Base-by-base conservation (phyloP, 2,797 vertebrate species). In the Loriculus beryllinus region DNA sequence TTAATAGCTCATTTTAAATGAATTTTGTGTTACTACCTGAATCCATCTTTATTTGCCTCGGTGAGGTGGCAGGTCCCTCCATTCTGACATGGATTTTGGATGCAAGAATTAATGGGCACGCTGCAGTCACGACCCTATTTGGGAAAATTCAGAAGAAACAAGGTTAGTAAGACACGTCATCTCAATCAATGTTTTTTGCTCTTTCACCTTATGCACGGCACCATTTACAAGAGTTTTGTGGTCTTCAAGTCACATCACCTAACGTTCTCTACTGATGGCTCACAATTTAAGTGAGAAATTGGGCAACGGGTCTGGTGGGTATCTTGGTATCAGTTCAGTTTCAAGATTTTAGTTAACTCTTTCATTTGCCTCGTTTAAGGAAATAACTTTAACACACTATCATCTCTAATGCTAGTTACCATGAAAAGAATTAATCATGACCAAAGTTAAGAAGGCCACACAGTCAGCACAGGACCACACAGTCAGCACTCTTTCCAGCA, bases 51-150 rank as follows among this genome's bases (percentile, higher is more conserved):
- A 71, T 97, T 98, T 90, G 97, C 97, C 9, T 98, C 98, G 1
- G 97, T 98, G 75, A 99, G 97, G 96, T 99, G 99, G 96, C 99
- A 99, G 60, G 99, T 99, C 79, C 98, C 99, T 97, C 99, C 99
- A 4, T 99, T 99, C 79, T 97, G 95, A 92, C 99, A 99, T 9
- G 99, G 99, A 90, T 98, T 98, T 95, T 98, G 99, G 92, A 99
- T 97, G 68, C 99, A 99, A 87, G 98, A 98, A 70, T 99, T 99
- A 97, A 99, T 98, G 82, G 98, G 98, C n/a, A 98, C 86, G 29
- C 98, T 98, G 97, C 99, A 99, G 97, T 99, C 98, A 94, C 97
- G 98, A 94, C 99, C 99, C 99, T 99, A 90, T 54, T 92, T 74
- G 85, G 48, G 63, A 93, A 93, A 90, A 92, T 71, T 54, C 31